Percentiles rank a stretch among this genome's conserved stretches.
phyloP scores from a whole-genome alignment of 2,888 invertebrate species.

The Mimas tiliae region DNA sequence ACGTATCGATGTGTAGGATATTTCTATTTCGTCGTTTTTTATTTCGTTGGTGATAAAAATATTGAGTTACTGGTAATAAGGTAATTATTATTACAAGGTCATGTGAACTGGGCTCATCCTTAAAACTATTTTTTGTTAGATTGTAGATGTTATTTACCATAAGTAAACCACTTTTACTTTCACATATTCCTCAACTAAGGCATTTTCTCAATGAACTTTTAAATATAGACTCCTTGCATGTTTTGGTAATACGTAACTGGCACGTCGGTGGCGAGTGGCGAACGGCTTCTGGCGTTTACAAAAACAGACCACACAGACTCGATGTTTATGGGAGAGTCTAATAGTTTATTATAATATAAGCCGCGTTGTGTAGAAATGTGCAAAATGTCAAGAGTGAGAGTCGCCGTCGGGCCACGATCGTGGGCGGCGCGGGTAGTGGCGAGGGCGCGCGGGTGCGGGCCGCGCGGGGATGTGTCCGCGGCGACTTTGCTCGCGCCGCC shows the following conservation, averaged over 20 bases:
- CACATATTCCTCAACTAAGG: neutral
- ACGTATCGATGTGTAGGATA: too few species aligned
- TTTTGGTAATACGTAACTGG: neutral
- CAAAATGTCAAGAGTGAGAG: constrained; percentile 48
- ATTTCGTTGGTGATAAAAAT: too few species aligned
- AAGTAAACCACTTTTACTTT: too few species aligned
- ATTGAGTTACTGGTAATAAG: too few species aligned
- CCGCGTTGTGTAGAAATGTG: constrained; percentile 50
- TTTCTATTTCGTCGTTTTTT: too few species aligned
- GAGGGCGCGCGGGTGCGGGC: constrained; percentile 37
- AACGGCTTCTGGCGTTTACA: neutral
- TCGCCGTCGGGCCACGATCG: constrained; percentile 35
- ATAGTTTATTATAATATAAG: constrained; percentile 36
- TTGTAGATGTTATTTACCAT: too few species aligned
- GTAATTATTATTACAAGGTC: too few species aligned
- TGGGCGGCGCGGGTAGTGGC: constrained; percentile 35
- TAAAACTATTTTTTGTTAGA: too few species aligned
- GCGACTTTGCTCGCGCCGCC: constrained; percentile 43
- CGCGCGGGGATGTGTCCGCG: constrained; percentile 44
- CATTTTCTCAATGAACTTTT: neutral
- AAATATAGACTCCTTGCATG: neutral
- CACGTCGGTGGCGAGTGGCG: neutral
- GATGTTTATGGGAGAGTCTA: constrained; percentile 28
- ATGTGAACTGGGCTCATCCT: too few species aligned
- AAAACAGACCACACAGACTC: constrained; percentile 12